Base-by-base conservation (phyloP, 1,140 invertebrate genomes). In the Pseudomyrmex dendroicus region DNA sequence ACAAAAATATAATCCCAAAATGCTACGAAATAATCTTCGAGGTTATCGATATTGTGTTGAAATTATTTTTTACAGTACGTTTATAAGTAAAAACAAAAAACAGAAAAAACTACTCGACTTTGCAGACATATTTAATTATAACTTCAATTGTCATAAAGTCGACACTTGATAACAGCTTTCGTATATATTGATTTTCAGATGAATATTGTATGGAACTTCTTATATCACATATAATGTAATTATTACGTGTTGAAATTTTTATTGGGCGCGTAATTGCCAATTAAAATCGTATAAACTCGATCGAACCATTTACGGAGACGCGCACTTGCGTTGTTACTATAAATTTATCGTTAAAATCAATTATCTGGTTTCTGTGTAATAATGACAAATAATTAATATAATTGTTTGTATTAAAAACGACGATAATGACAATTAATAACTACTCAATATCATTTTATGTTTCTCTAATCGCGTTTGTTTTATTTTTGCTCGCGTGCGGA, bases 401-500 rank as follows among this genome's bases (percentile, higher is more conserved):
- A 35, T 35, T 35, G 35, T 12, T 12, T 1, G 50, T 52, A 52
- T 12, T 52, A 52, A 52, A 52, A 10, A 52, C 9, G 13, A 52
- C 48, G 50, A 54, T 56, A 2, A n/a, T 20, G 12, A 44, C 15
- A 50, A 48, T 8, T 13, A 13, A 13, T 9, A 17, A 2, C 35
- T 52, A 35, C 64, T 66, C 67, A 56, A 68, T 44, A 17, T 12
- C 8, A 22, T 5, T 46, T 13, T 2, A 15, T 59, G 35, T 54
- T 48, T 48, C 44, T 17, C n/a, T 64, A 57, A 78, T 17, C 50
- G 50, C 35, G 35, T 35, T 35, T 35, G 35, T 1, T 35, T 56
- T 13, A 52, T 9, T n/a, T 46, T 77, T 17, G 17, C 74, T 70
- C 57, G 70, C 64, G 68, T 70, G 52, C 52, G 64, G 15, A 20